phyloP scores from a whole-genome alignment of 2,113 vertebrate species.

The Chrysochloris asiatica region DNA sequence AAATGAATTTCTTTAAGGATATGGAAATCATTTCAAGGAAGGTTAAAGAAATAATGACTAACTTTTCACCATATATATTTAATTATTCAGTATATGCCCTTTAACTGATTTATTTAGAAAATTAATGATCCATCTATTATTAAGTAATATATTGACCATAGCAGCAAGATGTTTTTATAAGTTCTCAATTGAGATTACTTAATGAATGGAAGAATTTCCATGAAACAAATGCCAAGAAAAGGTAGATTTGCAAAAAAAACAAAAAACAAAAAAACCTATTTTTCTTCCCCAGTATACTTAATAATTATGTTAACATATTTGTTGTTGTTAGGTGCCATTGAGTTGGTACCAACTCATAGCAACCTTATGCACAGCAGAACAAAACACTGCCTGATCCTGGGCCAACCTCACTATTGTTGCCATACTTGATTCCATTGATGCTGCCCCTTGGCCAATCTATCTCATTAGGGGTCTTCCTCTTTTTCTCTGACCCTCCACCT shows the following conservation, averaged over 20 bases:
- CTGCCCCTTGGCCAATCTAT: no score
- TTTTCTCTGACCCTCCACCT: no score
- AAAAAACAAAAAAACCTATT: no score
- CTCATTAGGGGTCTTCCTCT: no score
- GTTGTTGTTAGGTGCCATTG: no score
- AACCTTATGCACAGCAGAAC: no score
- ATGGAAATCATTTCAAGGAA: slow-evolving; percentile 7
- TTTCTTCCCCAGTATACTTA: background rate
- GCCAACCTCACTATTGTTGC: no score
- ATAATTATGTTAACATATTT: slow-evolving; percentile 1
- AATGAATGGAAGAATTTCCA: background rate
- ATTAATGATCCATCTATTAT: slow-evolving; percentile 9
- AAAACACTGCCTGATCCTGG: no score
- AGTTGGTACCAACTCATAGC: no score
- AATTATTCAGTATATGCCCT: background rate
- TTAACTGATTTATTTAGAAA: slow-evolving; percentile 8
- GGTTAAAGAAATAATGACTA: background rate
- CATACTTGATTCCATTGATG: no score
- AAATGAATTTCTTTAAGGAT: slow-evolving; percentile 11
- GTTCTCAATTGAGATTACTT: background rate
- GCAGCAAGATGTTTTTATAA: slow-evolving; percentile 14
- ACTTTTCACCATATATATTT: slow-evolving; percentile 6
- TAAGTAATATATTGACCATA: slow-evolving; percentile 20
- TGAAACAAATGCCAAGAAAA: slow-evolving; percentile 41
- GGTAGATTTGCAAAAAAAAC: background rate